Percentiles rank a stretch among this genome's conserved stretches.
Evolutionary conservation across 1,140 invertebrate genomes (phyloP).

Genomic region (Carcinoscorpius rotundicauda): DNA sequence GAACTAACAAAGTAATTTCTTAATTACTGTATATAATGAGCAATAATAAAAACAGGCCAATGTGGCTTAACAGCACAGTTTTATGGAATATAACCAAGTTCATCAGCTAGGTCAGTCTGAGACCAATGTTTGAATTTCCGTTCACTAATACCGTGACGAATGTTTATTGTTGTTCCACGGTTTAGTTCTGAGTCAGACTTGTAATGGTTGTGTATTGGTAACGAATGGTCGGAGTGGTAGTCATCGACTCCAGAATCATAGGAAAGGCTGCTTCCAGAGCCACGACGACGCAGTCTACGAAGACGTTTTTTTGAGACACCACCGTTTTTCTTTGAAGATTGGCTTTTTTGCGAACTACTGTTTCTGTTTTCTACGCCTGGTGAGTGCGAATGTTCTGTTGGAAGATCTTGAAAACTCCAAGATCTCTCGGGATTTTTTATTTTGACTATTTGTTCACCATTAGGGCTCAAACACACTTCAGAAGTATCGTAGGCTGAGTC

Average conservation of each 20-base stretch:
- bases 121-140: conserved; percentile 20
- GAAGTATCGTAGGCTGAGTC: conserved; percentile 21
- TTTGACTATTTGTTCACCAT: conserved; percentile 6
- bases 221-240: conserved; percentile 8
- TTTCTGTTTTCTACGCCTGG: no score
- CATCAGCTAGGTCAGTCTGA: conserved; percentile 19
- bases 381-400: neutral
- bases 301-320: conserved; percentile 1
- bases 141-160: conserved; percentile 13
- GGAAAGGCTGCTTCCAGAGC: conserved; percentile 2
- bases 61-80: no score
- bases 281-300: neutral
- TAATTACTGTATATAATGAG: no score
- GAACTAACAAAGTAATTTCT: no score
- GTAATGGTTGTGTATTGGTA: neutral
- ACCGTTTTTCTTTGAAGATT: no score
- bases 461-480: conserved; percentile 17
- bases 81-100: conserved; percentile 23
- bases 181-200: conserved; percentile 3
- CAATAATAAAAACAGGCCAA: no score
- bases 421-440: conserved; percentile 7
- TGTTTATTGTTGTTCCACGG: conserved; percentile 8
- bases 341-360: no score
- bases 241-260: conserved; percentile 19
- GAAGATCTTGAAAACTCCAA: conserved; percentile 17